Evolutionary conservation across 1,140 invertebrate genomes (phyloP), one percentile per base, ranked within the genome.

Genomic region (Scaptomyza montana): DNA sequence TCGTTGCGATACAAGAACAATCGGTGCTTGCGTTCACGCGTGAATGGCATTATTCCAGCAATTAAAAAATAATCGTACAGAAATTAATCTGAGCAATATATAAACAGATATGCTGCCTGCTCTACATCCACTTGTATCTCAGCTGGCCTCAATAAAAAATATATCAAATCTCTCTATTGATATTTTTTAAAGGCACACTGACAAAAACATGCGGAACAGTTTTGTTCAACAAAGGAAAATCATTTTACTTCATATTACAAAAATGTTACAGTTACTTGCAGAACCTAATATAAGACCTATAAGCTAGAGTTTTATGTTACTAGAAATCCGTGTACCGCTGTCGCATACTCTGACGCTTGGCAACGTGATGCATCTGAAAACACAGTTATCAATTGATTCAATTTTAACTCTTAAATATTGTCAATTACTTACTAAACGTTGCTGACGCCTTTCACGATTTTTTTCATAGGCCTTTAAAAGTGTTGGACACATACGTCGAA

Each of bases 251-350:
- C 78, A 86, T 86, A 70, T 86, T 86, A 86, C 82, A 86, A 86
- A 84, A 74, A 82, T 74, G 62, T 89, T 82, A 82, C 76, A 86
- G 53, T 82, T 82, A 85, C 25, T 60, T 78, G 70, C 70, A 66
- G 82, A 86, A 73, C 81, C 72, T 85, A 85, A 69, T 75, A 61
- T 36, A 64, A 51, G 74, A 75, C 57, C 74, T 87, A 86, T 66
- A 61, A 72, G 71, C 79, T 87, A 86, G 53, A 72, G 60, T 33
- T 54, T 56, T 64, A 76, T 71, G 55, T 33, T 49, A 74, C 84
- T 90, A 90, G 46, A 90, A 90, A 84, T 90, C 89, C 63, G 89
- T 90, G 66, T 90, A 90, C 25, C 89, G 74, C 70, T 90, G 89
- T 57, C 89, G 82, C 39, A 89, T 51, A 49, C 66, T 90, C 62